Conservation (phyloP, 2,113 vertebrate genomes). For the Malurus cyaneus region DNA sequence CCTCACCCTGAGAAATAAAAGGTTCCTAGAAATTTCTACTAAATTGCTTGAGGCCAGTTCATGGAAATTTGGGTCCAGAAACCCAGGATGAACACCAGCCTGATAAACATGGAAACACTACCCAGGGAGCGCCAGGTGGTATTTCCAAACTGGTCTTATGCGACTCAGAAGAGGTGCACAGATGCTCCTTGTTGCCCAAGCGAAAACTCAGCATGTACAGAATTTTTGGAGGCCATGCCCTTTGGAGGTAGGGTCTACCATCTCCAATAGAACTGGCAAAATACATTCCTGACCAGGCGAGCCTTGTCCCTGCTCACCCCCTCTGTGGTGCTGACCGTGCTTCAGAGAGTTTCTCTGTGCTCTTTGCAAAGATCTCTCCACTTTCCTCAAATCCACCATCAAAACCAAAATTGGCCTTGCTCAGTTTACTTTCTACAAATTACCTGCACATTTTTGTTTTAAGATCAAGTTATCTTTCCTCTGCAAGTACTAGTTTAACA, state of each 20-base stretch:
- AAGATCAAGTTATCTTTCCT: neutral
- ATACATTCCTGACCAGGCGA: neutral
- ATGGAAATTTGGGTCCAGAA: neutral
- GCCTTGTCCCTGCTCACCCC: neutral
- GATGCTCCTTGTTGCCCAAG: neutral
- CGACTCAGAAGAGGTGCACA: neutral
- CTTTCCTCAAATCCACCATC: neutral
- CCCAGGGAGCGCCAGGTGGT: neutral
- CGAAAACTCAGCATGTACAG: neutral
- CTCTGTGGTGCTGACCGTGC: rapidly evolving
- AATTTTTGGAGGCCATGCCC: neutral
- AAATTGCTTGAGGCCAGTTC: neutral
- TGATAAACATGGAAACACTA: rapidly evolving
- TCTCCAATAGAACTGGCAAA: neutral
- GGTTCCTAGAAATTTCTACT: neutral
- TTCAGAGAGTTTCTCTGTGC: neutral
- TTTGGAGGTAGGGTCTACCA: neutral
- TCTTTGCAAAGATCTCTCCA: neutral
- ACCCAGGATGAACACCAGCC: rapidly evolving
- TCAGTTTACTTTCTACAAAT: neutral
- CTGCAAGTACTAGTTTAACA: neutral
- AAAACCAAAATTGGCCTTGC: neutral
- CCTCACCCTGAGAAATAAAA: neutral
- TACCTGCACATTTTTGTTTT: neutral
- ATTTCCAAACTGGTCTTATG: neutral